Base-by-base conservation (phyloP, 2,888 invertebrate species). In the Acronicta psi region DNA sequence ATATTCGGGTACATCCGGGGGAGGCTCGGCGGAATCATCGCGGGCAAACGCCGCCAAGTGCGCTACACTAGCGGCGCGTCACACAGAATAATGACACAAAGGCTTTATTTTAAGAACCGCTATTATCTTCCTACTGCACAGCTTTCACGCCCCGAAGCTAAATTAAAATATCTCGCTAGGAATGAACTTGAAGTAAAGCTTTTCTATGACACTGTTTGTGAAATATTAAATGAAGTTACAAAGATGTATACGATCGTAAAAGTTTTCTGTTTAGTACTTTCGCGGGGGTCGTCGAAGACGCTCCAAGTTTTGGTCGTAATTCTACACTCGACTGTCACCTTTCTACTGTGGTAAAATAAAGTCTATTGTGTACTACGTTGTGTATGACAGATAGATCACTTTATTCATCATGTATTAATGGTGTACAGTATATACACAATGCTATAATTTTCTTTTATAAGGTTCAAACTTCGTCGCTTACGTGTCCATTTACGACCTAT, bases 31-130 rank as follows among this genome's bases (percentile, higher is more conserved):
- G 42, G 44, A 69, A 64, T 54, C 52, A 73, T 65, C 51, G 60
- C 44, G 58, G 38, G 42, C 57, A 65, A 59, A 56, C 44, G 45
- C 44, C 46, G 49, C 49, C 72, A 67, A 74, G 69, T 71, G 54
- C 70, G 70, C 41, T 46, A 59, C 69, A 68, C 75, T 59, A 54
- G 62, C 57, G 63, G 66, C 69, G 53, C 69, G 69, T 69, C 78
- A 82, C 84, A 82, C 85, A 82, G 77, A 85, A 87, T 89, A 88
- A 88, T 87, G 86, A 83, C 83, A 84, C 85, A 88, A 88, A 86
- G 85, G 85, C 86, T 88, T 89, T 87, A 87, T 88, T 88, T 88
- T 86, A 89, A 89, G 87, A 87, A 83, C 85, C 80, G 82, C 85
- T 82, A 87, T 89, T 89, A 89, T 89, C 85, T 86, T 84, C 80